Percentiles rank a stretch among this genome's conserved stretches.
phyloP scores from a whole-genome alignment of 2,797 vertebrate species.

The Argyrosomus regius region DNA sequence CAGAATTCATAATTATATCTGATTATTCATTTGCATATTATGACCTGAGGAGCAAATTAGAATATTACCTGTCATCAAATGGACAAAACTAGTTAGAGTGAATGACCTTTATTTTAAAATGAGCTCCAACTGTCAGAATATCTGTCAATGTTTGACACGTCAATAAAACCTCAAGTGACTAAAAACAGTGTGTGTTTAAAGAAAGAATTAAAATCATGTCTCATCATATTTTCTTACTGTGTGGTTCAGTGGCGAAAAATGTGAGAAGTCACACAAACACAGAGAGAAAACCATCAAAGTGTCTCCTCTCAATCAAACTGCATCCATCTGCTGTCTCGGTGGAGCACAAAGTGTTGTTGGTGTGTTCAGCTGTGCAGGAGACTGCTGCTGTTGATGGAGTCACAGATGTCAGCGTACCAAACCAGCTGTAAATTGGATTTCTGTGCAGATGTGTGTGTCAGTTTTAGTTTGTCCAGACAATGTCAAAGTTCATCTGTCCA shows the following conservation, averaged over 20 bases:
- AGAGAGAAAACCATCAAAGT: constrained; percentile 24
- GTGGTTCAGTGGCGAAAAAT: neutral
- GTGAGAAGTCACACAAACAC: neutral
- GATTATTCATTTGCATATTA: constrained; percentile 66
- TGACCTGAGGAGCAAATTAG: constrained; percentile 55
- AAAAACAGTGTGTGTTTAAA: neutral
- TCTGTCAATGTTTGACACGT: neutral
- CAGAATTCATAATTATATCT: constrained; percentile 73
- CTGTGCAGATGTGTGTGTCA: constrained; percentile 10
- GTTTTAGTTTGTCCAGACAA: constrained; percentile 11
- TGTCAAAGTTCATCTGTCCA: constrained; percentile 31
- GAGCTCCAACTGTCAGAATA: neutral
- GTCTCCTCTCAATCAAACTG: constrained; percentile 26
- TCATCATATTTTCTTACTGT: neutral
- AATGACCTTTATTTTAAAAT: neutral
- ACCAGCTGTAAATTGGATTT: constrained; percentile 45
- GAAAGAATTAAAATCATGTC: neutral
- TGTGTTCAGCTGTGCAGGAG: constrained; percentile 36
- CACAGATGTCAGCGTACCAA: constrained; percentile 44
- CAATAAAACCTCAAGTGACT: neutral
- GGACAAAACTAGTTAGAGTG: neutral
- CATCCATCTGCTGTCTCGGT: constrained; percentile 38
- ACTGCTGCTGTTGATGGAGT: constrained; percentile 45
- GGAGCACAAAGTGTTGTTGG: constrained; percentile 44
- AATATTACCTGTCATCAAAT: constrained; percentile 75